Evolutionary conservation across 2,888 invertebrate species (phyloP).

Genomic region (Mantis religiosa): DNA sequence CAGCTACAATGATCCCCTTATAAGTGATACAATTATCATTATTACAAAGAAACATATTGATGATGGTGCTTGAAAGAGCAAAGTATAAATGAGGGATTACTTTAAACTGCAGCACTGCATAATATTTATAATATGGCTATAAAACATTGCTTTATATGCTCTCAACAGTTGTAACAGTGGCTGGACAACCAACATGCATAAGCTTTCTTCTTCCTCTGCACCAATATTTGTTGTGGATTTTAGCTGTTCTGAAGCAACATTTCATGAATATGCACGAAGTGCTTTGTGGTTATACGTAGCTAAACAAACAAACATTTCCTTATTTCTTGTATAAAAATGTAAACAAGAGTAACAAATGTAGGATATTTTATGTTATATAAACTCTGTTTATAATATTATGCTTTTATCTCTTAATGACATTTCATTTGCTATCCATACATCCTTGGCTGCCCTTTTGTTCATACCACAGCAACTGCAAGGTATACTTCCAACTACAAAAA

Average conservation of each 20-base stretch:
- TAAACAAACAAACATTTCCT: background rate
- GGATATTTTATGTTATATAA: background rate
- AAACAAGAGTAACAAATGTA: background rate
- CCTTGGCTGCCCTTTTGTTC: background rate
- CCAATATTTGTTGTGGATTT: background rate
- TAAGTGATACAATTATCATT: background rate
- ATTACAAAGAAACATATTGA: background rate
- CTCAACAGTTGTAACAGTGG: background rate
- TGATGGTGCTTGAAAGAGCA: background rate
- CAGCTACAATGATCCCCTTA: background rate
- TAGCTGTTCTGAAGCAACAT: background rate
- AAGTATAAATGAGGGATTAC: slow-evolving; percentile 8
- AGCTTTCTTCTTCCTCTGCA: background rate
- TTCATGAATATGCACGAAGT: background rate
- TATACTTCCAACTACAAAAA: background rate
- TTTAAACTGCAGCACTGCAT: background rate
- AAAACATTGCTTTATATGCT: background rate
- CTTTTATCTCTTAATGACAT: background rate
- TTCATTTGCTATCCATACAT: background rate
- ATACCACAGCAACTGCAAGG: background rate
- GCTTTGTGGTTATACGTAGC: too few relatives aligned
- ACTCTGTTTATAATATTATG: background rate
- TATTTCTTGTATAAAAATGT: background rate
- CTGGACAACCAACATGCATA: background rate
- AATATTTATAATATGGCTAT: background rate